Percentiles rank a stretch among this genome's conserved stretches.
These are phyloP conservation scores for Ypsolopha sequella DNA, from an alignment of 2,888 invertebrate genomes.

Conservation along the genomic window DNA sequence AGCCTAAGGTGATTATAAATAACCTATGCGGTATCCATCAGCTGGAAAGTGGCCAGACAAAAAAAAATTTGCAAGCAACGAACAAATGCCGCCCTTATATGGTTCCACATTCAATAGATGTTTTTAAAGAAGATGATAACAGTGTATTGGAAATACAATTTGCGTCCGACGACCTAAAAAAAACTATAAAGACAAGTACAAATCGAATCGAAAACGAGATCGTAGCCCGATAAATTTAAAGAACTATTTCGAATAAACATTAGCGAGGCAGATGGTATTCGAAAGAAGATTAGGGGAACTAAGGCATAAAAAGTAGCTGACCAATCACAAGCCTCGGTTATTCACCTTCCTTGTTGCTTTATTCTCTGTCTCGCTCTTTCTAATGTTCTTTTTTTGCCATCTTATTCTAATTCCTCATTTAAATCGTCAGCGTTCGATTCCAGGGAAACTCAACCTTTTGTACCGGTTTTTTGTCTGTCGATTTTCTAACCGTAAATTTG, in stretches of 20 bases:
- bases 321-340: slow-evolving; percentile 42
- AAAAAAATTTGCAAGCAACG: slow-evolving; percentile 16
- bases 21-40: slow-evolving; percentile 31
- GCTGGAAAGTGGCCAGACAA: slow-evolving; percentile 37
- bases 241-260: slow-evolving; percentile 61
- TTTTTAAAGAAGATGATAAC: slow-evolving; percentile 36
- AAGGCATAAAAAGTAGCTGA: slow-evolving; percentile 67
- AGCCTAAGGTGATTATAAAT: background rate
- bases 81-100: slow-evolving; percentile 37
- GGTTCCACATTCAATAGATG: slow-evolving; percentile 47
- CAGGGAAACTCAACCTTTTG: slow-evolving; percentile 54
- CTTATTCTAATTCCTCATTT: slow-evolving; percentile 67
- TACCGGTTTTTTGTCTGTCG: slow-evolving; percentile 1
- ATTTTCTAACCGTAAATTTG: background rate
- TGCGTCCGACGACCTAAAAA: slow-evolving; percentile 48
- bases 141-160: slow-evolving; percentile 46
- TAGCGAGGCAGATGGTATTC: slow-evolving; percentile 61
- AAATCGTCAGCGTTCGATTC: slow-evolving; percentile 56
- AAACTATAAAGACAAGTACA: slow-evolving; percentile 30
- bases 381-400: slow-evolving; percentile 67
- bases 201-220: slow-evolving; percentile 47
- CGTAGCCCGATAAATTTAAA: slow-evolving; percentile 55
- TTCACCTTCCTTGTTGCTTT: slow-evolving; percentile 39
- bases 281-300: slow-evolving; percentile 70
- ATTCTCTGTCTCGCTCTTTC: slow-evolving; percentile 42